Evolutionary conservation across 2,113 vertebrate genomes (phyloP).

Genomic region (Brachypteracias leptosomus): DNA sequence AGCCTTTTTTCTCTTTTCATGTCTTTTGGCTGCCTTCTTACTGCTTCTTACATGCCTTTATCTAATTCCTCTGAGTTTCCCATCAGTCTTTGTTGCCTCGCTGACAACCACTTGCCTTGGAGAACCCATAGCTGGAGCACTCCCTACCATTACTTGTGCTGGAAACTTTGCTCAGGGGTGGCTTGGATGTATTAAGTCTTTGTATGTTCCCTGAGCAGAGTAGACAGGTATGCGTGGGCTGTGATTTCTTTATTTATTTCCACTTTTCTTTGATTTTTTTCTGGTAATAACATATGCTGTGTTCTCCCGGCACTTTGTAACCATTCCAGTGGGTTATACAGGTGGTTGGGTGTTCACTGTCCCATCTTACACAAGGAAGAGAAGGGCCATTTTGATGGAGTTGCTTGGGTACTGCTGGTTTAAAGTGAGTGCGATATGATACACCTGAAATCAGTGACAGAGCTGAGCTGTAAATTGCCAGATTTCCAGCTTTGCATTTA

Average conservation of each 20-base stretch:
- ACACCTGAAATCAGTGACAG: neutral
- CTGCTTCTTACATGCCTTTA: neutral
- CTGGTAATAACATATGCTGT: neutral
- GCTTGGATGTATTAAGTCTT: neutral
- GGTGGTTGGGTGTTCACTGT: neutral
- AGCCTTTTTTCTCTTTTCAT: neutral
- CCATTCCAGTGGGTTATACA: neutral
- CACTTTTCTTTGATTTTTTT: neutral
- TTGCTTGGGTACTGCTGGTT: neutral
- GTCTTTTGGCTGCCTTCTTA: neutral
- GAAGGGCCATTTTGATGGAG: neutral
- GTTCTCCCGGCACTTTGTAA: neutral
- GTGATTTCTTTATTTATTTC: neutral
- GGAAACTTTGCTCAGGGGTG: neutral
- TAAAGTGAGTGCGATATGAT: accelerated
- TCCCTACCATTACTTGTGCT: neutral
- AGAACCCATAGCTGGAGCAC: neutral
- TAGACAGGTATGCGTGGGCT: neutral
- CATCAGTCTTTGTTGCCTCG: neutral
- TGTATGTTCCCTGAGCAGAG: neutral
- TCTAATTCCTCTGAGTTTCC: neutral
- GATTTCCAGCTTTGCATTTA: neutral
- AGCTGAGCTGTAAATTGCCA: neutral
- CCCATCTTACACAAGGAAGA: neutral
- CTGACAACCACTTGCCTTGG: neutral